Evolutionary conservation across 2,888 invertebrate species (phyloP).

Genomic region (Apeira syringaria): DNA sequence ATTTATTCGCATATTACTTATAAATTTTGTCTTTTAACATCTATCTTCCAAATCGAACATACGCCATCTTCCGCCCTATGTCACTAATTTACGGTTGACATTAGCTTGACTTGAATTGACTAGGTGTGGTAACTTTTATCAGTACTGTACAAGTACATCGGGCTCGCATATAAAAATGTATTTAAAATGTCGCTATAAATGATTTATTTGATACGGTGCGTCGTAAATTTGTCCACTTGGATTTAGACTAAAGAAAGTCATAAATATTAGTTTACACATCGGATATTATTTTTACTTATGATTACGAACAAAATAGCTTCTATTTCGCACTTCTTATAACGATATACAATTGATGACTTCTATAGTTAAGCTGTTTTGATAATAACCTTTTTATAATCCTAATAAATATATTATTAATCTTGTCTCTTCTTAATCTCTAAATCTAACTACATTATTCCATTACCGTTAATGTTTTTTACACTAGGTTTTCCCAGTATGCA

Average conservation of each 20-base stretch:
- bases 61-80: slow-evolving; percentile 23
- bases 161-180: slow-evolving; percentile 81
- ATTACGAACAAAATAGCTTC: no score
- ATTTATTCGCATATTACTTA: slow-evolving; percentile 83
- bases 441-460: no score
- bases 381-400: no score
- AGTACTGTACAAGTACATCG: slow-evolving; percentile 55
- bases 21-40: slow-evolving; percentile 57
- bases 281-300: slow-evolving; percentile 20
- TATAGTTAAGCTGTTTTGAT: no score
- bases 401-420: no score
- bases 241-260: slow-evolving; percentile 65
- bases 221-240: slow-evolving; percentile 81
- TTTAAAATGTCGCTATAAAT: slow-evolving; percentile 80
- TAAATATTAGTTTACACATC: slow-evolving; percentile 52
- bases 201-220: slow-evolving; percentile 72
- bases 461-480: no score
- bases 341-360: no score
- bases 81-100: neutral
- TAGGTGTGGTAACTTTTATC: slow-evolving; percentile 29
- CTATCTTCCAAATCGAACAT: slow-evolving; percentile 50
- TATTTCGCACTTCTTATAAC: no score
- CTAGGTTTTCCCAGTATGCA: no score
- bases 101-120: slow-evolving; percentile 11
- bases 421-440: no score